Base-by-base conservation (phyloP, 2,113 vertebrate species). In the Lophotis ruficrista region DNA sequence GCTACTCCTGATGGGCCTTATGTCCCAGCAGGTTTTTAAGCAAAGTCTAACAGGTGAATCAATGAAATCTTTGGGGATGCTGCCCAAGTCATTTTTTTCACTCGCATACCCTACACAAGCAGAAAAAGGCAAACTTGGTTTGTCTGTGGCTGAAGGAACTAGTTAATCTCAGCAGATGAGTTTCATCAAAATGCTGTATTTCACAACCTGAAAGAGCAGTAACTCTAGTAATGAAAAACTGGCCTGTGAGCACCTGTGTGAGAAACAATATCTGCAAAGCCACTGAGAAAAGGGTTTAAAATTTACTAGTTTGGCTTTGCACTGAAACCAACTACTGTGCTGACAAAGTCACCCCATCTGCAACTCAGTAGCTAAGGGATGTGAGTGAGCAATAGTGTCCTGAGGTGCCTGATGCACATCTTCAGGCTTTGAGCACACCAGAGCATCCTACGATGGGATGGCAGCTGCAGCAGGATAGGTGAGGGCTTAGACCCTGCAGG, bases 111-210 rank as follows among this genome's bases (percentile, higher is more conserved):
- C 15, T 33, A n/a, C 11, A 48, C 60, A 72, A 80, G 71, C 18
- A 93, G 48, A 68, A 94, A 57, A 94, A 76, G 62, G 21, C 24
- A 86, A 83, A 86, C 13, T 33, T 65, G 6, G 16, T 25, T 93
- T 33, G 61, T 68, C 9, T 37, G 16, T 57, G 37, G 58, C 45
- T 89, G 48, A 79, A 68, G 3, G 22, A 88, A 76, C n/a, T 17
- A 56, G 60, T 48, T 86, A 69, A 72, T 48, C 37, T 76, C 64
- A 87, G 76, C 1, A 11, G 50, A 56, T 22, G 30, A 22, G 23
- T 81, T 83, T 77, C 28, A 5, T 64, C 20, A 73, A 93, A 89
- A 83, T 28, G 41, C 8, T 69, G 4, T 38, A 38, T 77, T 93
- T 89, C 35, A 62, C 48, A 91, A 57, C 19, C 54, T 66, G 54